Evolutionary conservation across 1,140 invertebrate genomes (phyloP).

Genomic region (Oreohelix idahoensis): DNA sequence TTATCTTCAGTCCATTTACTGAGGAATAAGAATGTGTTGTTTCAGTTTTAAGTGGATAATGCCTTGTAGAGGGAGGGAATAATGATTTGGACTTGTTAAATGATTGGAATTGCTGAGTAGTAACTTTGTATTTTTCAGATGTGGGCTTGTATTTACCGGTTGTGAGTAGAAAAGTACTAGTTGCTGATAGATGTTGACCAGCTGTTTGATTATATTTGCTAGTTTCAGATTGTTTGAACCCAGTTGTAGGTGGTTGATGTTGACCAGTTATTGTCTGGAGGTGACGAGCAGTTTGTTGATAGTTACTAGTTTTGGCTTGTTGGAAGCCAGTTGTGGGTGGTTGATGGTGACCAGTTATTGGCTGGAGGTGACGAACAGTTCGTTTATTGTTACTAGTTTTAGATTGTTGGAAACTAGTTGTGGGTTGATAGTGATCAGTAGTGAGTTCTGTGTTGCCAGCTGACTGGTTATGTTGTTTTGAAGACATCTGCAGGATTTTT

Average conservation of each 20-base stretch:
- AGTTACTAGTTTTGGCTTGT: neutral
- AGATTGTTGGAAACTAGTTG: neutral
- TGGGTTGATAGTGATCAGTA: neutral
- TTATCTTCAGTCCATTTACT: neutral
- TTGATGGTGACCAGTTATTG: neutral
- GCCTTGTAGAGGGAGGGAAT: neutral
- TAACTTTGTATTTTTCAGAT: neutral
- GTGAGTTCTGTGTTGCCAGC: neutral
- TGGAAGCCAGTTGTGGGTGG: neutral
- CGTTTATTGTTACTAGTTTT: neutral
- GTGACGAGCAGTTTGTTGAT: too few relatives aligned
- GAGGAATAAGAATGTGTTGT: neutral
- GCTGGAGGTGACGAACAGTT: neutral
- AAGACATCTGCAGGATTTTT: neutral
- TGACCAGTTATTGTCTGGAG: neutral
- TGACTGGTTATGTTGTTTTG: neutral
- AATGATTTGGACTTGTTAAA: neutral
- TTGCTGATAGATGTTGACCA: too few relatives aligned
- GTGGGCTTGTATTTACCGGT: neutral
- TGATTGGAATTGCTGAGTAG: neutral
- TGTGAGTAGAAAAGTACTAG: neutral
- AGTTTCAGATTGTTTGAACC: neutral
- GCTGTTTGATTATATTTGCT: too few relatives aligned
- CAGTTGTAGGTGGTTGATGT: neutral
- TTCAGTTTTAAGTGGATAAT: neutral